Evolutionary conservation across 2,113 vertebrate genomes (phyloP).

Genomic region (Polyodon spathula): DNA sequence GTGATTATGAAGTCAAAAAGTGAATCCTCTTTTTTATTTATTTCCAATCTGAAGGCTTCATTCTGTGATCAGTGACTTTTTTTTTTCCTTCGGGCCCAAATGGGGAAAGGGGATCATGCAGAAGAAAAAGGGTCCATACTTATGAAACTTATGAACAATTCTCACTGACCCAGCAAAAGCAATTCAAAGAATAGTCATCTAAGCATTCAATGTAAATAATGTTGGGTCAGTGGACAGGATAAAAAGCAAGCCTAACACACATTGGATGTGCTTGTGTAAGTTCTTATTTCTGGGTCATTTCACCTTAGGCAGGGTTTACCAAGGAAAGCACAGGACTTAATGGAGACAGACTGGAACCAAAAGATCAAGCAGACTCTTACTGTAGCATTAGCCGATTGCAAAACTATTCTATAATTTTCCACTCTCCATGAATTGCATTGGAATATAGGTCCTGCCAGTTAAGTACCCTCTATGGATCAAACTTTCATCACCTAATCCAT

Average conservation of each 20-base stretch:
- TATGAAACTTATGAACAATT: background rate
- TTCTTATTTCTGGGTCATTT: background rate
- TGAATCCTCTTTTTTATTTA: background rate
- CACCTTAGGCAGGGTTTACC: background rate
- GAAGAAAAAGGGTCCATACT: background rate
- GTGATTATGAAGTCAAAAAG: background rate
- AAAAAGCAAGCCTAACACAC: background rate
- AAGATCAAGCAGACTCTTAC: background rate
- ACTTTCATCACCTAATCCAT: too few species aligned
- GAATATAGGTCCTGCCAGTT: too few species aligned
- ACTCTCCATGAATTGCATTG: too few species aligned
- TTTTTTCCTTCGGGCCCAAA: background rate
- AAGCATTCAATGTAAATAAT: too few species aligned
- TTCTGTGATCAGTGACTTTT: background rate
- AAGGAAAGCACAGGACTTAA: conserved; percentile 1
- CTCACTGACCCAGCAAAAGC: too few species aligned
- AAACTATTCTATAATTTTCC: background rate
- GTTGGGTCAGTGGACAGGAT: background rate
- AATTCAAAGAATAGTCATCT: too few species aligned
- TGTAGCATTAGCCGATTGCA: background rate
- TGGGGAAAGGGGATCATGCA: background rate
- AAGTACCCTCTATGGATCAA: too few species aligned
- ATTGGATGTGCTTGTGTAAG: conserved; percentile 1
- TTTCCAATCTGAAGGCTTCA: background rate
- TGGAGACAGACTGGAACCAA: too few species aligned